Evolutionary conservation across 2,113 vertebrate genomes (phyloP).

Genomic region (Eira barbara): DNA sequence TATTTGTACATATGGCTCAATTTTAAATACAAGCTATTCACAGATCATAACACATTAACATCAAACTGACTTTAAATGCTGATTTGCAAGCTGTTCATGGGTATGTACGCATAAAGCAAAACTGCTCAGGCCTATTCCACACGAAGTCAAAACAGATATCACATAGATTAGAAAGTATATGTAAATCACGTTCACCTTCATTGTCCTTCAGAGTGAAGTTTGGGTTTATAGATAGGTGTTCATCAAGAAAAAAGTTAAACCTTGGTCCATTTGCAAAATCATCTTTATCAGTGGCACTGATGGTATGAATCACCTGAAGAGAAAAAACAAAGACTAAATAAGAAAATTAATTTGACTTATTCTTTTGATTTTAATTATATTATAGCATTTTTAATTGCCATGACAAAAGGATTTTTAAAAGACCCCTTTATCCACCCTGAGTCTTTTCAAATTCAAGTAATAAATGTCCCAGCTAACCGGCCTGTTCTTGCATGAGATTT

Average conservation of each 20-base stretch:
- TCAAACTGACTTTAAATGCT: conserved; percentile 50
- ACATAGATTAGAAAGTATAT: not conserved
- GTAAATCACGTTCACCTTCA: conserved; percentile 87
- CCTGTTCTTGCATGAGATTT: conserved; percentile 21
- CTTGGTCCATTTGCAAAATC: conserved; percentile 94
- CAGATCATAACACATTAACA: conserved; percentile 52
- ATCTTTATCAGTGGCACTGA: conserved; percentile 95
- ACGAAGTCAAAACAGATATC: not conserved
- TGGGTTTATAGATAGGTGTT: conserved; percentile 90
- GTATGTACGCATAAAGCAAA: not conserved
- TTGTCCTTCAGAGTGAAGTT: conserved; percentile 99
- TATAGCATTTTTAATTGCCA: not conserved
- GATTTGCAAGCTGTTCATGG: conserved; percentile 51
- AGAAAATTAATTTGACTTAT: conserved; percentile 33
- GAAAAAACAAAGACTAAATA: conserved; percentile 60
- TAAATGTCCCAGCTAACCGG: conserved; percentile 16
- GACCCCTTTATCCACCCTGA: not conserved
- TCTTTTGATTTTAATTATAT: conserved; percentile 32
- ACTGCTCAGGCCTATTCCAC: not conserved
- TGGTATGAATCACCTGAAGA: conserved; percentile 95
- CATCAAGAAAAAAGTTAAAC: conserved; percentile 92
- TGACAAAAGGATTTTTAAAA: not conserved
- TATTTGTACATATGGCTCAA: conserved; percentile 71
- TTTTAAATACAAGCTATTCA: conserved; percentile 71
- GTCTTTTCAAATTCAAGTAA: conserved; percentile 22